Base-by-base conservation (phyloP, 2,113 vertebrate species). In the Harpagus bidentatus region DNA sequence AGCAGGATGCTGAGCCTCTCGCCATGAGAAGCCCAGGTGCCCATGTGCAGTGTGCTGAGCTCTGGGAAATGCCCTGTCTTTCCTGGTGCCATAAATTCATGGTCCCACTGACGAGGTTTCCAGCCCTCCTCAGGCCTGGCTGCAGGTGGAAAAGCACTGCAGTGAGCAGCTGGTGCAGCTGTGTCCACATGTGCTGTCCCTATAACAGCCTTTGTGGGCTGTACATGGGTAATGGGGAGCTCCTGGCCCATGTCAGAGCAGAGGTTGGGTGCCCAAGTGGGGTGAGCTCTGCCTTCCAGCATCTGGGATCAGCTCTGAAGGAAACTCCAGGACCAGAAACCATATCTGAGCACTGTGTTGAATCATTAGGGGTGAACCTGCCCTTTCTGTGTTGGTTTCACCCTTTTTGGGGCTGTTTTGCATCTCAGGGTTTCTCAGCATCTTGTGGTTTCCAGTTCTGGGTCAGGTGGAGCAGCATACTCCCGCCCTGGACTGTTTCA, bases 1-100 rank as follows among this genome's bases (percentile, higher is more conserved):
- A 43, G 55, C 19, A 42, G 71, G 26, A 52, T 66, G 77, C 67
- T 80, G 61, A 86, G 61, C 19, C 36, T 14, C 17, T 56, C 59
- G 20, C n/a, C 0, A 0, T 0, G 3, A 70, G 31, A 56, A 82
- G 63, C 62, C 36, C 2, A 1, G 0, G 42, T 58, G 34, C 53
- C 36, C 2, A 0, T 2, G 6, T 38, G 67, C n/a, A 42, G 47
- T 0, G 0, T 53, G n/a, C 14, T 23, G 69, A 61, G 58, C 58
- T 65, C 36, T 63, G 34, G 19, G 23, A 19, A 31, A 0, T 74
- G 45, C 34, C 19, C 9, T 9, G 7, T 42, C 40, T 74, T 50
- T 82, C 21, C 20, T 43, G 13, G 34, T 71, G 50, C 62, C 16
- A 1, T 71, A 48, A 62, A 48, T 40, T n/a, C 11, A 11, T 77